A percentile compares a stretch with the other conserved stretches of the same genome.
These are phyloP conservation scores for Caenorhabditis sp. DNA, from an alignment of 2,888 invertebrate genomes.

Conservation along the genomic window DNA sequence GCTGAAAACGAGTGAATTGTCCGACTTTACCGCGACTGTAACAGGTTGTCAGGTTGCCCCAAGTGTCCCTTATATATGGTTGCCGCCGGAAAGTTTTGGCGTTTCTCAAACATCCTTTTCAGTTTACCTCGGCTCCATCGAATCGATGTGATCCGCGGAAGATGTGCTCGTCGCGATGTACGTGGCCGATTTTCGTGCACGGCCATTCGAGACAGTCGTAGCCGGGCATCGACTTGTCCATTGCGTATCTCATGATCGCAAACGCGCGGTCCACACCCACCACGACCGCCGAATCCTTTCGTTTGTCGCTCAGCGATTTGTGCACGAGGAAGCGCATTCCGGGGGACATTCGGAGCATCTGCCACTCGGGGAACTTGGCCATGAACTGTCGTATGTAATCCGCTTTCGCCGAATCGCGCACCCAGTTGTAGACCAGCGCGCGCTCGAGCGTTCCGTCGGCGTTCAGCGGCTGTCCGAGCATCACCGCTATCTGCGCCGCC, in stretches of 20 bases:
- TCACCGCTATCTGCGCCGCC: conserved; percentile 16
- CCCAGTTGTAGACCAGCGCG: neutral
- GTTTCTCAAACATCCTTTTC: too few relatives aligned
- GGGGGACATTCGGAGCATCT: conserved; percentile 56
- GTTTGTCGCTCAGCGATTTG: neutral
- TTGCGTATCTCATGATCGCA: conserved; percentile 21
- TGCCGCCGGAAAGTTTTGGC: too few relatives aligned
- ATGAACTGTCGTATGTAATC: conserved; percentile 16
- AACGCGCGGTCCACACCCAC: conserved; percentile 42
- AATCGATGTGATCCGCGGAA: conserved; percentile 44
- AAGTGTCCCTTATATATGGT: too few relatives aligned
- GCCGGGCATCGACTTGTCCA: neutral
- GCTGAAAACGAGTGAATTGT: conserved; percentile 5
- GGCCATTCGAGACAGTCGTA: conserved; percentile 42
- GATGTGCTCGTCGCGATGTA: conserved; percentile 46
- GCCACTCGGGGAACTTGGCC: conserved; percentile 64
- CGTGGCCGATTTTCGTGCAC: conserved; percentile 28
- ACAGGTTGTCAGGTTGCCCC: too few relatives aligned
- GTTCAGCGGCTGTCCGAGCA: conserved; percentile 35
- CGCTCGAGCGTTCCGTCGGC: conserved; percentile 1
- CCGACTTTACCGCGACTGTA: too few relatives aligned
- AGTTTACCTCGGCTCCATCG: conserved; percentile 7
- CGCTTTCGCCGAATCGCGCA: neutral
- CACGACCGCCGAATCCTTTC: neutral
- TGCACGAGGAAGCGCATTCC: conserved; percentile 15